Conservation (phyloP, 2,113 vertebrate species). For the Serinus canaria region DNA sequence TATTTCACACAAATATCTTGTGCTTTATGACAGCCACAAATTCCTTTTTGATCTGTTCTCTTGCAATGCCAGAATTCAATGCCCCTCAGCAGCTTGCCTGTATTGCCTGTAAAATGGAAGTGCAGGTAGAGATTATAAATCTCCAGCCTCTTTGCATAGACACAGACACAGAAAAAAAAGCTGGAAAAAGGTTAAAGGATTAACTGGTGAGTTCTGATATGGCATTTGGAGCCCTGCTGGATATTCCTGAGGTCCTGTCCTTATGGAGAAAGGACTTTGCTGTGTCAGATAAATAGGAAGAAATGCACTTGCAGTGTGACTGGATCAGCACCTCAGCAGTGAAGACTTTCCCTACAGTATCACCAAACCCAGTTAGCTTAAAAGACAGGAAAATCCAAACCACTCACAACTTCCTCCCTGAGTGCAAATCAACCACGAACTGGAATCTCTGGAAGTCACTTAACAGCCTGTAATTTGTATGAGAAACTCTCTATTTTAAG, state of each 20-base stretch:
- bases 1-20: neutral
- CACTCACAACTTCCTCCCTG: neutral
- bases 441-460: neutral
- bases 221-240: neutral
- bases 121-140: neutral
- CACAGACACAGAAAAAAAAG: neutral
- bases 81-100: neutral
- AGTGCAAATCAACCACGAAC: neutral
- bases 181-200: neutral
- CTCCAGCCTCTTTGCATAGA: neutral
- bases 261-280: neutral
- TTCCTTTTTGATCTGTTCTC: neutral
- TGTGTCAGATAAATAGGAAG: neutral
- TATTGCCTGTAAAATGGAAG: neutral
- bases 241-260: neutral
- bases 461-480: neutral
- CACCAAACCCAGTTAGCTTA: neutral
- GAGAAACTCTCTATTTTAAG: neutral
- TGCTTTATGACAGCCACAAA: neutral
- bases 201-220: neutral
- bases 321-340: neutral
- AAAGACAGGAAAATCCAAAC: neutral
- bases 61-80: neutral
- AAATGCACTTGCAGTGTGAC: neutral
- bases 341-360: neutral